Evolutionary conservation across 1,140 invertebrate species (phyloP), one percentile per base, ranked within the genome.

Genomic region (Pemphigus obesinymphae): DNA sequence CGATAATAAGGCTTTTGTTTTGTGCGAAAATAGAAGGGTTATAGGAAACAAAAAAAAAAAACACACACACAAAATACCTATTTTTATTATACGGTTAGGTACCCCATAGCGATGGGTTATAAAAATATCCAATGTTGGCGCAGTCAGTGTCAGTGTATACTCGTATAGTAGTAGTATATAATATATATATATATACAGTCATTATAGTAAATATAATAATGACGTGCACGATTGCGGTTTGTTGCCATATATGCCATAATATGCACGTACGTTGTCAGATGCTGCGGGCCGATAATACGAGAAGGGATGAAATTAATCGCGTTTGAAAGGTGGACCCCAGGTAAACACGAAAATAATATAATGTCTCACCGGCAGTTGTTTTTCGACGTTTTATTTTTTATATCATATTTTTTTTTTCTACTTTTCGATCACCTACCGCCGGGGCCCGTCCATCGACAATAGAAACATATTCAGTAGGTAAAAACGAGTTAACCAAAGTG

Each of bases 211-310:
- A 48, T 73, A 50, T 73, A 73, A 50, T 73, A 73, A 73, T 50
- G 26, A 50, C 70, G 70, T 2, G 31, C 6, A 78, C 23, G 34
- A 50, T 78, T 78, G 73, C 73, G 73, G 73, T 78, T 78, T 78
- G 73, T 78, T 58, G 50, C 73, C 26, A 80, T 43, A 29, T 11
- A 1, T 37, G 40, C 13, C 40, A 11, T 50, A n/a, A 72, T 48
- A 20, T 53, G 20, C 48, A 75, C 29, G 29, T 78, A 55, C 23
- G 37, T 15, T 58, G 76, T 80, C 55, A 61, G 76, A 80, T 80
- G 76, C 76, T 80, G 76, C 76, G 76, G 76, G 76, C 76, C 34
- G 76, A 80, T 80, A 63, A 80, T 80, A 63, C 31, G 34, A n/a
- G n/a, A 31, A 40, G 31, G 76, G 55, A 58, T 63, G 76, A 45